A percentile compares a stretch with the other conserved stretches of the same genome.
Evolutionary conservation across 2,888 invertebrate genomes (phyloP).

Genomic region (Tridacna crocea): DNA sequence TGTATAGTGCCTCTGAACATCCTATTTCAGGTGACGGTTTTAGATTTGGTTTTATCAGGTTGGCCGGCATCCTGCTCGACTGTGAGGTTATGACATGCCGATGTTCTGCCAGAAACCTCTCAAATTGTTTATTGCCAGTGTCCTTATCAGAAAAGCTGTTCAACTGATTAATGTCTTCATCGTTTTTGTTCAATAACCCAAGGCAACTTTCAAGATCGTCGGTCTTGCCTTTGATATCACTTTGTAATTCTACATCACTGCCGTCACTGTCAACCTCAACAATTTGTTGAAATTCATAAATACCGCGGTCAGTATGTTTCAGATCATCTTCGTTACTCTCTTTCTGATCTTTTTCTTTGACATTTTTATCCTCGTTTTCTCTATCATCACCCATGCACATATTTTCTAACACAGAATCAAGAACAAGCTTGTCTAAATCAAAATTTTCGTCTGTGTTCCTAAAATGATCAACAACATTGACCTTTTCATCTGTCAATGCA

Average conservation of each 20-base stretch:
- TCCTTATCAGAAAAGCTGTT: neutral
- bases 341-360: neutral
- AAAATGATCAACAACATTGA: constrained; percentile 5
- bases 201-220: neutral
- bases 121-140: neutral
- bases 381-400: neutral
- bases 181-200: neutral
- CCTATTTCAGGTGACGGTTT: neutral
- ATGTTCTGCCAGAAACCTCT: neutral
- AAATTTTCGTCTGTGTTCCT: constrained; percentile 14
- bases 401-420: constrained; percentile 14
- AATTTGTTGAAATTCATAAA: neutral
- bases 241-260: constrained; percentile 4
- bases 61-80: neutral
- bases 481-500: neutral
- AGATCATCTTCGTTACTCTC: neutral
- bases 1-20: neutral
- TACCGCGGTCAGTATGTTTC: neutral
- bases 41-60: neutral
- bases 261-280: constrained; percentile 1
- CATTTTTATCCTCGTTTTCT: neutral
- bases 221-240: neutral
- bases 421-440: constrained; percentile 19
- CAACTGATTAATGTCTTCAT: too few species aligned
- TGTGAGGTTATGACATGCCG: neutral